Base-by-base conservation (phyloP, 2,113 vertebrate genomes). In the Micromys minutus region DNA sequence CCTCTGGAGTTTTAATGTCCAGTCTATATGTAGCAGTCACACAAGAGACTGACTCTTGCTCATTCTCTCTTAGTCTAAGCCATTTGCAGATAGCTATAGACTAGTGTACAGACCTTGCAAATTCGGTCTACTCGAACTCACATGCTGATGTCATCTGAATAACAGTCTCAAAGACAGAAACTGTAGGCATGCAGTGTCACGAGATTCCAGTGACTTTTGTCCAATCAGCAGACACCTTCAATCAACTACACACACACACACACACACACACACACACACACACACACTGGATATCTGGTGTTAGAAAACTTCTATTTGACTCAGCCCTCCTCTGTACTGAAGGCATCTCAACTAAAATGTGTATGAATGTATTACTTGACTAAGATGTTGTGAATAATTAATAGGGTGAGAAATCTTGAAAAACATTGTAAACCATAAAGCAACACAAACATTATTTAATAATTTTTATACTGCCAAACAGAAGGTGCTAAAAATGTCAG, bases 31-130 rank as follows among this genome's bases (percentile, higher is more conserved):
- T 3, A 61, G 0, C 10, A 34, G 3, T 74, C 4, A 16, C 6
- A 72, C 7, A 88, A 61, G 24, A 16, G 3, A 57, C 6, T 55
- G n/a, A 1, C 4, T 12, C 52, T 39, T 34, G 22, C 59, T 19
- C 69, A 5, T 0, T 47, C 29, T 55, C 57, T 42, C 26, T 34
- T 22, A 50, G 29, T 10, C 34, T 24, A 55, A 71, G n/a, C 0
- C 7, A 26, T 26, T 22, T 29, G 39, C 12, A 59, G 29, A 10
- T 12, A 26, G 7, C 8, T 39, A n/a, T 45, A 79, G 1, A 52
- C 7, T 65, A 2, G 1, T 26, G n/a, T 47, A 0, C 16, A 15
- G 9, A 7, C 19, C 11, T 72, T 80, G 16, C 4, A 24, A 3
- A 47, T 1, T n/a, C 15, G 29, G 2, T 5, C 1, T 0, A 10